Conservation (phyloP, 2,113 vertebrate genomes). For the Echinops telfairi region DNA sequence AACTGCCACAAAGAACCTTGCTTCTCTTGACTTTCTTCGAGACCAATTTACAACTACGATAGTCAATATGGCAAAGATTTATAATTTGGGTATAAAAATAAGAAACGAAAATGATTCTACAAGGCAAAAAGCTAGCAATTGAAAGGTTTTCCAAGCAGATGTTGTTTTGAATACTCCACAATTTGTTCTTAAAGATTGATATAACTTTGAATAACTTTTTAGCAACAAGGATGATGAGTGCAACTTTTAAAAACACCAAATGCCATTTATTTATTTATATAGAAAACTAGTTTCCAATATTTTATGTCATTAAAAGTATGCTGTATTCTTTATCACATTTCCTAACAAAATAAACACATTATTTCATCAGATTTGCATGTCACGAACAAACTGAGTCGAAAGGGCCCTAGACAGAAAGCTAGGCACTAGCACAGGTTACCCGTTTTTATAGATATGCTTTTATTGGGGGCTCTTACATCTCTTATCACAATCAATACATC, state of each 20-base stretch:
- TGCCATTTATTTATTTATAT: conserved; percentile 87
- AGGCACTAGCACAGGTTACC: conserved; percentile 33
- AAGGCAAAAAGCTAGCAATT: conserved; percentile 90
- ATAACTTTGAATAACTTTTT: conserved; percentile 79
- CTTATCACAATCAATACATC: too few species aligned
- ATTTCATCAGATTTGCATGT: conserved; percentile 58
- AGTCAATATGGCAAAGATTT: conserved; percentile 99
- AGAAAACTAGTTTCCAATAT: conserved; percentile 66
- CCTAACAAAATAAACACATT: conserved; percentile 61
- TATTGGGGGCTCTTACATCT: too few species aligned
- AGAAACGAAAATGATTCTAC: conserved; percentile 95
- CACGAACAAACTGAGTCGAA: conserved; percentile 52
- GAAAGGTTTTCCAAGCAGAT: conserved; percentile 87
- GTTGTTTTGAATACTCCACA: conserved; percentile 91
- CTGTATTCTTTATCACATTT: conserved; percentile 66
- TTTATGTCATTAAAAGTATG: conserved; percentile 63
- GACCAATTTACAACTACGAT: conserved; percentile 99
- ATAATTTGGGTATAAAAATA: conserved; percentile 99
- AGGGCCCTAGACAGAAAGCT: not conserved
- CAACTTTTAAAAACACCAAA: conserved; percentile 73
- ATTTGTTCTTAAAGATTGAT: conserved; percentile 82
- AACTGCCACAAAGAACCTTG: conserved; percentile 95
- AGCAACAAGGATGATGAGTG: conserved; percentile 79
- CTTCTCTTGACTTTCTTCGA: conserved; percentile 96
- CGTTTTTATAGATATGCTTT: too few species aligned